Conservation (phyloP, 2,797 vertebrate genomes). For the Meriones psammophilus region DNA sequence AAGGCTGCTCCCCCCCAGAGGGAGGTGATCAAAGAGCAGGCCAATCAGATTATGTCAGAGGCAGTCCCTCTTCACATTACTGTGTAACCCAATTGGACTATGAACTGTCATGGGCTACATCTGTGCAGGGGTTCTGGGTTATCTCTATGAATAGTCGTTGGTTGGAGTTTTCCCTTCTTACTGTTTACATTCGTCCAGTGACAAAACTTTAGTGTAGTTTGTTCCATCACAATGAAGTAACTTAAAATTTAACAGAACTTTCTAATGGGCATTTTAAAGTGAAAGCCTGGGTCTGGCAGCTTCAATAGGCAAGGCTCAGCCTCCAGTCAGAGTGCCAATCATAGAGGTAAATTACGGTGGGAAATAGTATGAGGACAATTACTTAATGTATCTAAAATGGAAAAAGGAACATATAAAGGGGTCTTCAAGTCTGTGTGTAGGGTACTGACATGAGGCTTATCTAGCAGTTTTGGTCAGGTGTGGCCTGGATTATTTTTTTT, state of each 20-base stretch:
- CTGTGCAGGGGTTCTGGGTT: too few relatives aligned
- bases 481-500: neutral
- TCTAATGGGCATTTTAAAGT: neutral
- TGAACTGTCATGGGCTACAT: too few relatives aligned
- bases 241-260: neutral
- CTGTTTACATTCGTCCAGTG: neutral
- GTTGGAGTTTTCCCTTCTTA: neutral
- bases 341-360: neutral
- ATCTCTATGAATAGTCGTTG: too few relatives aligned
- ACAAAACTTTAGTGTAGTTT: constrained; percentile 16
- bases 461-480: neutral
- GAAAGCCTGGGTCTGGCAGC: too few relatives aligned
- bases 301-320: neutral
- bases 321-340: neutral
- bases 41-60: too few relatives aligned
- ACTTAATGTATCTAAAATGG: neutral
- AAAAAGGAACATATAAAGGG: too few relatives aligned
- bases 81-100: too few relatives aligned
- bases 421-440: too few relatives aligned
- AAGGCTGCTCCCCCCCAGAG: too few relatives aligned
- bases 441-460: neutral
- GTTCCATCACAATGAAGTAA: neutral
- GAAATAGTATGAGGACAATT: neutral
- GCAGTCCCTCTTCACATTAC: too few relatives aligned
- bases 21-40: too few relatives aligned